Base-by-base conservation (phyloP, 1,140 invertebrate genomes). In the Eupeodes corollae region DNA sequence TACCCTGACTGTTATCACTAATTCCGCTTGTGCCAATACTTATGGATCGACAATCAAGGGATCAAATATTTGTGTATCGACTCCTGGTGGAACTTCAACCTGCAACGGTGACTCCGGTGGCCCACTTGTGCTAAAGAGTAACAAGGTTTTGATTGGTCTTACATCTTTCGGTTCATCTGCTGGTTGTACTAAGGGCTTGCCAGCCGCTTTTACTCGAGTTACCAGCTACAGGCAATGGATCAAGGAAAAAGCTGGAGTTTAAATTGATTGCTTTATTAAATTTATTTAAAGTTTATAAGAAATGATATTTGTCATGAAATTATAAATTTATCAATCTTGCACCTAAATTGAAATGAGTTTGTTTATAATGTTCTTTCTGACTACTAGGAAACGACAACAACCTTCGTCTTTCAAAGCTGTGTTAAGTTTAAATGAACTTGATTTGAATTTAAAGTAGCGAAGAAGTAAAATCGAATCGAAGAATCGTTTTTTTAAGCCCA, bases 151-250 rank as follows among this genome's bases (percentile, higher is more conserved):
- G 26, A 35, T 72, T 38, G 72, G 71, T 10, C 54, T 73, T 11
- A 65, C 58, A 15, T 72, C 68, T 0, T 74, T 71, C 48, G 63
- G 60, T 3, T 53, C 61, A 2, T 2, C 11, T 1, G 51, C 50
- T 12, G 65, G 67, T 34, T 75, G 73, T 46, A 54, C 65, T 21
- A 49, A 46, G 5, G 70, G 70, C 1, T 52, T 52, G 33, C 70
- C 73, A 0, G 64, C 67, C 2, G 70, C 57, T 6, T 70, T 68
- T 54, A 55, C 68, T 11, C 63, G 72, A 10, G 58, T 73, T 13
- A 73, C 70, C 51, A 65, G 63, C 39, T 73, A 66, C 61, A 40
- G 56, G 26, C 43, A 54, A 42, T 57, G 49, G 48, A 59, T 60
- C 44, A 50, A 47, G 49, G 6, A 49, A 9, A 15, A 52, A 2